Evolutionary conservation across 2,797 vertebrate species (phyloP).

Genomic region (Myotis myotis): DNA sequence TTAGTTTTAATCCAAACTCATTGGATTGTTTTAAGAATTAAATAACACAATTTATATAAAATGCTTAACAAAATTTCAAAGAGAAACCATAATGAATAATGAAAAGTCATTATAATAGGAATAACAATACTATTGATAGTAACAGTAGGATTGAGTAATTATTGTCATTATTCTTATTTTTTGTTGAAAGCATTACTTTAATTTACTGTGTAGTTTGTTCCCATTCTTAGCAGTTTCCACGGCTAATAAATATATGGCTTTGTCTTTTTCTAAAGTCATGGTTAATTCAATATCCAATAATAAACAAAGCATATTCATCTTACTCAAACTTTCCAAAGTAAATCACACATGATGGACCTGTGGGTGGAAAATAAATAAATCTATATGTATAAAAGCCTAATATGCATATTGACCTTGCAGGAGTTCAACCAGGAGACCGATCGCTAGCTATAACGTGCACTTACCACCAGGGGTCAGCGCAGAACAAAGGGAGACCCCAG

Average conservation of each 20-base stretch:
- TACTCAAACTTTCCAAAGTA: not conserved
- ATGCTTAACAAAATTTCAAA: not conserved
- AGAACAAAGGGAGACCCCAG: too few relatives aligned
- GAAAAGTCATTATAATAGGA: not conserved
- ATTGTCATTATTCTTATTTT: not conserved
- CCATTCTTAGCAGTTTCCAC: not conserved
- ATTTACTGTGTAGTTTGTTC: not conserved
- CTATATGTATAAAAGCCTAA: too few relatives aligned
- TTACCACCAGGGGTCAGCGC: too few relatives aligned
- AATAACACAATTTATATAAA: not conserved
- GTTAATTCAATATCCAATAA: not conserved
- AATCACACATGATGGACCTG: not conserved
- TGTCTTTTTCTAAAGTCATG: not conserved
- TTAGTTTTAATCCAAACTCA: not conserved
- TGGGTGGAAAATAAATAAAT: too few relatives aligned
- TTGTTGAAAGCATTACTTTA: slow-evolving; percentile 10
- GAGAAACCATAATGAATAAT: not conserved
- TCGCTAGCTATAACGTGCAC: too few relatives aligned
- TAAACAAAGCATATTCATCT: not conserved
- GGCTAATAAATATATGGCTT: not conserved
- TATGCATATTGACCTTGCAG: too few relatives aligned
- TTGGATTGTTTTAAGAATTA: not conserved
- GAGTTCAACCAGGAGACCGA: too few relatives aligned
- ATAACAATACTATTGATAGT: not conserved
- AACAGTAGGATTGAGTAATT: not conserved